Conservation (phyloP, 2,888 invertebrate species). For the Sclerodermus sp. region DNA sequence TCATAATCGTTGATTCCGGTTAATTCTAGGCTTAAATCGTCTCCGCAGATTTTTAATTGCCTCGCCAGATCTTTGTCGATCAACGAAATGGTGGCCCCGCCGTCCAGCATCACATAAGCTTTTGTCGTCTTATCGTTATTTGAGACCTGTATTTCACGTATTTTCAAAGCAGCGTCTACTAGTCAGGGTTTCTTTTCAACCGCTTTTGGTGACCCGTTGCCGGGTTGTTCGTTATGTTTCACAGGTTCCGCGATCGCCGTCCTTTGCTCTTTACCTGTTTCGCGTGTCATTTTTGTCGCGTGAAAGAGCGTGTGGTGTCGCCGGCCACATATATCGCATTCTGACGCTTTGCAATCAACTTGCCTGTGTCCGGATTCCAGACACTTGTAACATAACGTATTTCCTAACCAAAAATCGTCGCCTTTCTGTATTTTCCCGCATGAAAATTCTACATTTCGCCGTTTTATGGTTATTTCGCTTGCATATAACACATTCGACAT, state of each 20-base stretch:
- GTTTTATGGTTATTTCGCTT: background rate
- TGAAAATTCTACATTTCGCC: background rate
- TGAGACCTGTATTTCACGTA: too few species aligned
- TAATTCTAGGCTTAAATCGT: background rate
- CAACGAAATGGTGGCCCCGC: slow-evolving; percentile 7
- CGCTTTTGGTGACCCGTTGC: too few species aligned
- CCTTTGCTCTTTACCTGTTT: too few species aligned
- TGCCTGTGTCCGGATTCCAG: background rate
- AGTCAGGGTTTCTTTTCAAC: too few species aligned
- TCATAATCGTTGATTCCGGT: background rate
- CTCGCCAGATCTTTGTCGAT: background rate
- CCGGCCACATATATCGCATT: background rate
- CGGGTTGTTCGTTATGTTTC: too few species aligned
- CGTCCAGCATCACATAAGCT: slow-evolving; percentile 9
- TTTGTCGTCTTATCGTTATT: too few species aligned
- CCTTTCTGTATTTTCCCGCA: background rate
- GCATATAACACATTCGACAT: background rate
- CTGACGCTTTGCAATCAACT: background rate
- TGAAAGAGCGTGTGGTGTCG: background rate
- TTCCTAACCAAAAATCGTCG: slow-evolving; percentile 1
- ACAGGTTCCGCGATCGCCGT: too few species aligned
- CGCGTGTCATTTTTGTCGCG: background rate
- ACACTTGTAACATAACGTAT: slow-evolving; percentile 5
- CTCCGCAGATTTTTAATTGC: background rate
- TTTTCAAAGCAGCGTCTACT: too few species aligned